Base-by-base conservation (phyloP, 2,888 invertebrate species). In the Cyclophora albipunctata region DNA sequence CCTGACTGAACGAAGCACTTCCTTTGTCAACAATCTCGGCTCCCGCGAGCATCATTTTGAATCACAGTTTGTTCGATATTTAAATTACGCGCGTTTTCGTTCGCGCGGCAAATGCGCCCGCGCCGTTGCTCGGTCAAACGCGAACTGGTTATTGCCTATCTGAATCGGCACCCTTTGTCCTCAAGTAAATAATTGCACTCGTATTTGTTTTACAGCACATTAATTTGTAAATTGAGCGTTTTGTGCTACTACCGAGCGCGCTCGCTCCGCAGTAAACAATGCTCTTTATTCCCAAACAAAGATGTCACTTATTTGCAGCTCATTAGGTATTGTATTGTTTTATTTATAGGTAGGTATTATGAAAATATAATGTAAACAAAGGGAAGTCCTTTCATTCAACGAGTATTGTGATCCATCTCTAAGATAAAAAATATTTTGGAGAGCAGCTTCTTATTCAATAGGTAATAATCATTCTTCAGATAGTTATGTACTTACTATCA, bases 1-100 rank as follows among this genome's bases (percentile, higher is more conserved):
- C 55, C n/a, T 54, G 55, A 58, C 64, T 52, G 63, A 68, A 84
- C 37, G 74, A 63, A 47, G 83, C 86, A 79, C 75, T 80, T 52
- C 66, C 67, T 53, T 75, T 69, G 54, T 84, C 78, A 61, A 84
- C 78, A 50, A 88, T 84, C 64, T 84, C 74, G 35, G 84, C 87
- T 48, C 88, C 88, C 55, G 88, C 87, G 63, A 88, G 82, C 80
- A 88, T 84, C 84, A 85, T 87, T 65, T 63, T 7, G 35, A 41
- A 45, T 58, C 54, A 55, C 63, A 65, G 62, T 58, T 51, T 50
- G 52, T 61, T 52, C 58, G 51, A 54, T 35, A 42, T 50, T 46
- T 46, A 55, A 57, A 40, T 50, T 54, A 53, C 63, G 71, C 78
- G 78, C 70, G 63, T 54, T 41, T 47, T 50, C 47, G 41, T 60